Percentiles rank a stretch among this genome's conserved stretches.
These are phyloP conservation scores for Phragmatobia fuliginosa DNA, from an alignment of 2,888 invertebrate genomes.

Conservation along the genomic window DNA sequence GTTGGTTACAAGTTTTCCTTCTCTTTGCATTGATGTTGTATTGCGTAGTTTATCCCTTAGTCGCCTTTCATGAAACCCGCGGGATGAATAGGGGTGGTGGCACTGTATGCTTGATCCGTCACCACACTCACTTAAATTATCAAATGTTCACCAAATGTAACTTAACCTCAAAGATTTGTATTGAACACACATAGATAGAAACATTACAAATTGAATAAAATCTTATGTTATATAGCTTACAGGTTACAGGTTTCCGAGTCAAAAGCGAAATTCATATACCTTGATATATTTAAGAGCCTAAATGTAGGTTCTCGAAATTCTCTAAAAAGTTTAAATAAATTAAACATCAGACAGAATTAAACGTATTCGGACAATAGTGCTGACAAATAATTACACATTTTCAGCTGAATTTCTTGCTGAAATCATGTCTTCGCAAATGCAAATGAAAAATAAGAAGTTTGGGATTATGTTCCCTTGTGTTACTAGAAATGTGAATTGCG, in stretches of 20 bases:
- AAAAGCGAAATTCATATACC: no score
- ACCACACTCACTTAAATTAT: no score
- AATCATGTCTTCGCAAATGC: conserved; percentile 49
- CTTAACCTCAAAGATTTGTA: no score
- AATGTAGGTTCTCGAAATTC: background rate
- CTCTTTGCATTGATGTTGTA: no score
- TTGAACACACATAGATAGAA: background rate
- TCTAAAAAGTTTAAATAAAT: background rate
- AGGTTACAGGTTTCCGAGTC: background rate
- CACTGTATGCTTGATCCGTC: no score
- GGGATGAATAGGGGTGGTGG: no score
- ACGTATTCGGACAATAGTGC: conserved; percentile 28
- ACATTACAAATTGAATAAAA: background rate
- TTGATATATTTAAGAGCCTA: background rate
- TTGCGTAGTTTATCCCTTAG: no score
- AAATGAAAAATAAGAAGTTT: conserved; percentile 49
- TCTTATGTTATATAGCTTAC: background rate
- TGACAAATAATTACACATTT: conserved; percentile 43
- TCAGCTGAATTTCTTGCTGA: conserved; percentile 37
- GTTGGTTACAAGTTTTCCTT: no score
- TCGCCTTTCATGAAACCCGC: no score
- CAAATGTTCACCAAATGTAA: no score
- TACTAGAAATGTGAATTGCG: background rate
- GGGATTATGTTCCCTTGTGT: conserved; percentile 42
- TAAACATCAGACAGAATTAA: conserved; percentile 26